A percentile compares a stretch with the other conserved stretches of the same genome.
Evolutionary conservation across 2,113 vertebrate species (phyloP).

Genomic region (Melanocharis versteri): DNA sequence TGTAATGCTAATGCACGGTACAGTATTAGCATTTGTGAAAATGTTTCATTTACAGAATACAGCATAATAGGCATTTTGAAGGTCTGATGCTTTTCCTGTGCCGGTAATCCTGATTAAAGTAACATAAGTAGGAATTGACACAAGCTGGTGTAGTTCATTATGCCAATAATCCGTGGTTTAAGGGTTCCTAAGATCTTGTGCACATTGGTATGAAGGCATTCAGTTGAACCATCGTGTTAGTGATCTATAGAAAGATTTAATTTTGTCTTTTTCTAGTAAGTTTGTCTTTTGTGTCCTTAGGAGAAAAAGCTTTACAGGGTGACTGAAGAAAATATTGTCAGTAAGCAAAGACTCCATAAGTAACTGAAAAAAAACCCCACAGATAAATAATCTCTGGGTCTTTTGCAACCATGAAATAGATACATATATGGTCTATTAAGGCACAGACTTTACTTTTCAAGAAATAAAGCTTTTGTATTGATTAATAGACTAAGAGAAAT

Average conservation of each 20-base stretch:
- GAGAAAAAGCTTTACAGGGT: neutral
- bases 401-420: neutral
- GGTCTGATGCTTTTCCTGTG: neutral
- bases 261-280: neutral
- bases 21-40: neutral
- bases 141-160: neutral
- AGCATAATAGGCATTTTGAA: neutral
- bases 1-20: neutral
- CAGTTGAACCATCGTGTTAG: neutral
- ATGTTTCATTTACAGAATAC: neutral
- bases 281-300: neutral
- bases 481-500: neutral
- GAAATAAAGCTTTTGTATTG: neutral
- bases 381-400: neutral
- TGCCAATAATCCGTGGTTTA: neutral
- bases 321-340: neutral
- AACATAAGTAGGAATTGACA: neutral
- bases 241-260: neutral
- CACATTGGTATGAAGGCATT: neutral
- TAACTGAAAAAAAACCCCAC: neutral
- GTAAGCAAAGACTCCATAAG: neutral
- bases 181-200: neutral
- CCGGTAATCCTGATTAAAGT: constrained; percentile 1
- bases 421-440: neutral
- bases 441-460: neutral